phyloP scores from a whole-genome alignment of 2,113 vertebrate species.

The Etia nguti region DNA sequence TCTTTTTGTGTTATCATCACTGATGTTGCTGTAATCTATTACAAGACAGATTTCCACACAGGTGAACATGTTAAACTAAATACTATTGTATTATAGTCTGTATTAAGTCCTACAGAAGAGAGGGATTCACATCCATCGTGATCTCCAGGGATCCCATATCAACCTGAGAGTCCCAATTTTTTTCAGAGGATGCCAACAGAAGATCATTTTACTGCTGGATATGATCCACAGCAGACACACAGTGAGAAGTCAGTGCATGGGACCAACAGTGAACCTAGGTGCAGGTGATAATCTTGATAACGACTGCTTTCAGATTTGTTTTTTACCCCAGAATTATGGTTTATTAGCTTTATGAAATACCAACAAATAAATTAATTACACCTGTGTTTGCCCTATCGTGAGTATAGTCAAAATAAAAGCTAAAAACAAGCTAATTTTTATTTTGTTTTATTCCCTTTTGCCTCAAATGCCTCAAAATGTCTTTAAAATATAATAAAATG shows the following conservation, averaged over 20 bases:
- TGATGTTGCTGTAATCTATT: neutral
- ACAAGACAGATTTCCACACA: neutral
- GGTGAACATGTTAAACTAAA: neutral
- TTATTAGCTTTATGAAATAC: neutral
- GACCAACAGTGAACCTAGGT: neutral
- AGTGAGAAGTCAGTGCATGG: neutral
- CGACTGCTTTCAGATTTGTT: neutral
- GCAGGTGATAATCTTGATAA: neutral
- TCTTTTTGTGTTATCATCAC: neutral
- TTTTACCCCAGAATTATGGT: neutral
- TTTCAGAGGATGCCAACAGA: neutral
- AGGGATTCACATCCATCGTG: neutral
- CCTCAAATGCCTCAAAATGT: neutral
- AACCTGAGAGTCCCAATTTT: neutral
- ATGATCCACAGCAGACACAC: neutral
- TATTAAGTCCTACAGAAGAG: neutral
- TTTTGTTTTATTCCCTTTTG: neutral
- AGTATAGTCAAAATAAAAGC: neutral
- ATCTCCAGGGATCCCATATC: neutral
- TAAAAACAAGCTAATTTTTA: neutral
- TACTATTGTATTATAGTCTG: neutral
- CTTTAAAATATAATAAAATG: neutral
- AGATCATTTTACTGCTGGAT: neutral
- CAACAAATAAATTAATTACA: neutral
- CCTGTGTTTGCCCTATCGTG: neutral